Conservation (phyloP, 2,888 invertebrate species). For the Limnephilus rhombicus region DNA sequence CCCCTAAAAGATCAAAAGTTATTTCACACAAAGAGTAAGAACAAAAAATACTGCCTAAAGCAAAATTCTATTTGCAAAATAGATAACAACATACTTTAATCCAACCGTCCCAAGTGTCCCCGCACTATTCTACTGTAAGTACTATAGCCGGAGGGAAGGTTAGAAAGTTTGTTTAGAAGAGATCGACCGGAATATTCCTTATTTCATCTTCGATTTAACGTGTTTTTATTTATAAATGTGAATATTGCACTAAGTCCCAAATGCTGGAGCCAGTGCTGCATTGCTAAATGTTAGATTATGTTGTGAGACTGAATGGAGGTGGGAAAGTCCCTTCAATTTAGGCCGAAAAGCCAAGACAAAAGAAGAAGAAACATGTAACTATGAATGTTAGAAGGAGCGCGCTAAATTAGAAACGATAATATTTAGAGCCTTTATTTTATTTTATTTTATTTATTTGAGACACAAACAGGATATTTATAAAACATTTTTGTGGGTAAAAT, state of each 20-base stretch:
- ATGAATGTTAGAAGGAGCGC: too few relatives aligned
- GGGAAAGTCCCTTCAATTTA: too few relatives aligned
- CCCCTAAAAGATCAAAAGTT: background rate
- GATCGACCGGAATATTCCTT: background rate
- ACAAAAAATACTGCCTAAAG: background rate
- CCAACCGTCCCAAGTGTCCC: background rate
- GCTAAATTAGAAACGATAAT: too few relatives aligned
- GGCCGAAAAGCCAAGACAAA: too few relatives aligned
- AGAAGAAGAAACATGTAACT: too few relatives aligned
- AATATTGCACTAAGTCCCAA: too few relatives aligned
- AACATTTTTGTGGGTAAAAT: too few relatives aligned
- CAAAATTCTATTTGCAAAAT: conserved; percentile 4
- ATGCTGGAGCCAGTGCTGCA: background rate
- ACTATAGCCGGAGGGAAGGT: background rate
- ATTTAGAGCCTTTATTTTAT: too few relatives aligned
- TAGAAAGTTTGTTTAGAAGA: background rate
- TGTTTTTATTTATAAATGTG: too few relatives aligned
- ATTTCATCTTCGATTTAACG: background rate
- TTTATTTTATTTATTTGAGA: too few relatives aligned
- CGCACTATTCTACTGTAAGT: background rate
- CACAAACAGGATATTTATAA: too few relatives aligned
- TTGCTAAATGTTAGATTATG: background rate
- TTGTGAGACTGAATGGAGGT: background rate
- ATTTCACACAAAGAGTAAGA: background rate
- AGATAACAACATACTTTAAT: conserved; percentile 16